A percentile compares a stretch with the other conserved stretches of the same genome.
These are phyloP conservation scores for Phrynosoma platyrhinos DNA, from an alignment of 2,113 vertebrate genomes.

Conservation along the genomic window DNA sequence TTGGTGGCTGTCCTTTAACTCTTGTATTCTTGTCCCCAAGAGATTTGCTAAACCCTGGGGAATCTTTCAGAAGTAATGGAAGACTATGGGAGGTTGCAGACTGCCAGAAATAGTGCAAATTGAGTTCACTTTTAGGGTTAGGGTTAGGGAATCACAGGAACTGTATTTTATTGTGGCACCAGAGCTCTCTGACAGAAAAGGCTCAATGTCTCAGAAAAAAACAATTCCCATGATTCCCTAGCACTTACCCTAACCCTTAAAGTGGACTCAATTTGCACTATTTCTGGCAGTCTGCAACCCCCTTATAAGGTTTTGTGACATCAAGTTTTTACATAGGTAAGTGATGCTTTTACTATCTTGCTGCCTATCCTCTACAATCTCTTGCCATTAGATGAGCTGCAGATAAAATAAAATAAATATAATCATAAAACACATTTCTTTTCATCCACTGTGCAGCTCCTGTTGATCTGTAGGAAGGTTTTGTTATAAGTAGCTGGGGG, in stretches of 20 bases:
- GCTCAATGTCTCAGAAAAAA: too few relatives aligned
- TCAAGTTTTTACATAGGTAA: not conserved
- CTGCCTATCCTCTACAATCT: too few relatives aligned
- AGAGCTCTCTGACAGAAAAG: too few relatives aligned
- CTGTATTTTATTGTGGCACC: too few relatives aligned
- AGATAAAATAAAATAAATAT: not conserved
- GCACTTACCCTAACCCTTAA: too few relatives aligned
- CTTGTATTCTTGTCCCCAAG: not conserved
- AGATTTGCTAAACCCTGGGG: not conserved
- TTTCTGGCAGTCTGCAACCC: too few relatives aligned
- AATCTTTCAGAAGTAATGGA: not conserved
- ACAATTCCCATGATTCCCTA: too few relatives aligned
- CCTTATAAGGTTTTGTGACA: not conserved
- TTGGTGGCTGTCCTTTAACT: not conserved
- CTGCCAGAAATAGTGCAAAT: too few relatives aligned
- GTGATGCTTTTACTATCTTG: not conserved
- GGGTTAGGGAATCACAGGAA: too few relatives aligned
- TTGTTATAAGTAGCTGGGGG: constrained; percentile 50
- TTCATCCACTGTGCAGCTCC: not conserved
- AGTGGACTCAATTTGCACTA: too few relatives aligned
- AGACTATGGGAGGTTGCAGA: too few relatives aligned
- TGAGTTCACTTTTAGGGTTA: too few relatives aligned
- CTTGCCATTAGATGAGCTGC: not conserved
- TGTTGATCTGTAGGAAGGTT: constrained; percentile 31
- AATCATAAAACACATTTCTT: constrained; percentile 6